phyloP scores from a whole-genome alignment of 53 echinoderm and acorn worm genomes.

The Arbacia lixula region DNA sequence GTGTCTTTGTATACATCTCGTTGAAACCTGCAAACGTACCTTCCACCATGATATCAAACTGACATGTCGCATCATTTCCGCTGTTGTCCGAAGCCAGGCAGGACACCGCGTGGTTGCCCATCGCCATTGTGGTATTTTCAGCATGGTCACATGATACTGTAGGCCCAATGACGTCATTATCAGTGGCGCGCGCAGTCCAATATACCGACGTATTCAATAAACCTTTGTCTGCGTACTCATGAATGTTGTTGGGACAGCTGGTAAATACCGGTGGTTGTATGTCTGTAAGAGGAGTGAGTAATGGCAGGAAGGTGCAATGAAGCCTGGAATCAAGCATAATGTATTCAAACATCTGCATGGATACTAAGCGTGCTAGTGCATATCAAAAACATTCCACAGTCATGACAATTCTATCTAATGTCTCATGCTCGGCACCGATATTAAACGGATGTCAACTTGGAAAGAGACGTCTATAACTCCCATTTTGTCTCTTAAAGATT shows the following conservation, averaged over 20 bases:
- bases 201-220: slow-evolving; percentile 9
- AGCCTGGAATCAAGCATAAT: too few relatives aligned
- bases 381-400: too few relatives aligned
- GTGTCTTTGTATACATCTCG: neutral
- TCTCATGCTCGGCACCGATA: too few relatives aligned
- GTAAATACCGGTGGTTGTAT: slow-evolving; percentile 28
- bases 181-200: slow-evolving; percentile 31
- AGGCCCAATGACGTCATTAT: slow-evolving; percentile 50
- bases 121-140: neutral
- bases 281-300: slow-evolving; percentile 51
- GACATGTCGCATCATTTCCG: slow-evolving; percentile 51
- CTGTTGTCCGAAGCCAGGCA: slow-evolving; percentile 59
- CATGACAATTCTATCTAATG: too few relatives aligned
- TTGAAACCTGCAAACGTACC: slow-evolving; percentile 35
- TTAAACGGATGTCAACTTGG: too few relatives aligned
- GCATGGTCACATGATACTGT: slow-evolving; percentile 58
- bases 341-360: too few relatives aligned
- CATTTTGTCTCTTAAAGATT: too few relatives aligned
- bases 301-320: slow-evolving; percentile 34
- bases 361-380: too few relatives aligned
- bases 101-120: slow-evolving; percentile 39
- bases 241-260: slow-evolving; percentile 36
- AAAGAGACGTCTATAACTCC: too few relatives aligned
- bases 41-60: slow-evolving; percentile 37
- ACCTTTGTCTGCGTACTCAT: slow-evolving; percentile 26